Evolutionary conservation across 2,888 invertebrate genomes (phyloP), one percentile per base, ranked within the genome.

Genomic region (Pheosia tremula): DNA sequence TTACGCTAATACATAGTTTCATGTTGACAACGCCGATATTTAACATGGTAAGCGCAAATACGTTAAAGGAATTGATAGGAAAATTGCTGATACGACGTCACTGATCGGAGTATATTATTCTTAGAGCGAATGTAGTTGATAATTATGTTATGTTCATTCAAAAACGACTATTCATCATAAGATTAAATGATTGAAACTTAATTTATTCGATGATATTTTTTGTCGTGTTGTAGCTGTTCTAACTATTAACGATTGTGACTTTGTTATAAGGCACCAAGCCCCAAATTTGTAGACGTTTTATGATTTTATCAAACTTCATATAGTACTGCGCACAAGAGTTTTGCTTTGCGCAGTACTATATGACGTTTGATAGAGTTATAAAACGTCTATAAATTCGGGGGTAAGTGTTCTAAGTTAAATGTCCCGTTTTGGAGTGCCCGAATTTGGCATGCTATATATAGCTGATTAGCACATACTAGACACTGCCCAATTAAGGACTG

Each of bases 141-240:
- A 64, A 64, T 62, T 64, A 66, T 68, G 63, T 60, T 64, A 62
- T 56, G 54, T 67, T 71, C 45, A 61, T 65, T 66, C 47, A 60
- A 61, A 56, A 63, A 59, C 56, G 55, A 61, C 62, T 59, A 68
- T 57, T 67, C 67, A 71, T 71, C 69, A 67, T 77, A 77, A 77
- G 71, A 71, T 74, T 72, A 70, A 78, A 77, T 77, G 75, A 70
- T 71, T 71, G 65, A 62, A 59, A 59, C 61, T 60, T 69, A 62
- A 66, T 60, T 66, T 64, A 59, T 60, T 63, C 57, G 66, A 61
- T 71, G 64, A 55, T 67, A n/a, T 67, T 66, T 63, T 64, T 24
- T 24, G 24, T 24, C 50, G 56, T 71, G 59, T 61, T 66, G 61
- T 70, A 76, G 72, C 74, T 68, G 24, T 39, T 71, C 61, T 13